Percentiles rank a stretch among this genome's conserved stretches.
phyloP scores from a whole-genome alignment of 2,797 vertebrate genomes.

The Eleutherodactylus coqui region DNA sequence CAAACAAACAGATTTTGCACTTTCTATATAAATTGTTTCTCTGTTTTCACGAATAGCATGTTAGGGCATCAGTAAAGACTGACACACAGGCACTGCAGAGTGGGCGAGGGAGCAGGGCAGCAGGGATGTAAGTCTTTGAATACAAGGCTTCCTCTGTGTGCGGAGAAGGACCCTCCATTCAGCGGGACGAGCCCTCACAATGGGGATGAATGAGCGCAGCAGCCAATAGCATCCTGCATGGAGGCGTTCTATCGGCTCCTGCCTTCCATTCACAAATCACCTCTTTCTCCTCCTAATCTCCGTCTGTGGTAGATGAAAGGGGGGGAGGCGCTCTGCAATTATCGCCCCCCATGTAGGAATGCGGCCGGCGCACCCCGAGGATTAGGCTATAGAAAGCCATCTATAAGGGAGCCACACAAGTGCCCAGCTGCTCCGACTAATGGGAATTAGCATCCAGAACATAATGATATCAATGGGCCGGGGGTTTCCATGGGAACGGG shows the following conservation, averaged over 20 bases:
- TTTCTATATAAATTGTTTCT: no score
- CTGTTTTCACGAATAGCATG: no score
- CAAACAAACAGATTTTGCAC: no score
- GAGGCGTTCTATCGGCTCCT: not conserved
- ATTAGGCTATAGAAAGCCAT: conserved; percentile 10
- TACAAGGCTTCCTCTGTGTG: no score
- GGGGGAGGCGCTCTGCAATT: not conserved
- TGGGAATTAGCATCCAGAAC: not conserved
- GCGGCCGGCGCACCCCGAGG: not conserved
- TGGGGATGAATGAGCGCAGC: conserved; percentile 7
- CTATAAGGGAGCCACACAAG: not conserved
- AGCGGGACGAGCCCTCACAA: not conserved
- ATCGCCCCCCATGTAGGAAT: conserved; percentile 29
- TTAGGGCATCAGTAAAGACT: no score
- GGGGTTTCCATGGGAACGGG: not conserved
- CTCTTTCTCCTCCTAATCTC: conserved; percentile 27
- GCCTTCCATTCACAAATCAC: conserved; percentile 16
- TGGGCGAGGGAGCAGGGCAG: no score
- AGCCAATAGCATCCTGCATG: not conserved
- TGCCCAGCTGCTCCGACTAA: not conserved
- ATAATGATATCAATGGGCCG: not conserved
- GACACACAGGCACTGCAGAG: no score
- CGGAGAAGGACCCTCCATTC: not conserved
- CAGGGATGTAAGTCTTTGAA: no score
- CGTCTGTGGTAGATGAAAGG: conserved; percentile 10